These are phyloP conservation scores for Drosophila anomelani DNA, from an alignment of 2,888 invertebrate species.

Conservation along the genomic window DNA sequence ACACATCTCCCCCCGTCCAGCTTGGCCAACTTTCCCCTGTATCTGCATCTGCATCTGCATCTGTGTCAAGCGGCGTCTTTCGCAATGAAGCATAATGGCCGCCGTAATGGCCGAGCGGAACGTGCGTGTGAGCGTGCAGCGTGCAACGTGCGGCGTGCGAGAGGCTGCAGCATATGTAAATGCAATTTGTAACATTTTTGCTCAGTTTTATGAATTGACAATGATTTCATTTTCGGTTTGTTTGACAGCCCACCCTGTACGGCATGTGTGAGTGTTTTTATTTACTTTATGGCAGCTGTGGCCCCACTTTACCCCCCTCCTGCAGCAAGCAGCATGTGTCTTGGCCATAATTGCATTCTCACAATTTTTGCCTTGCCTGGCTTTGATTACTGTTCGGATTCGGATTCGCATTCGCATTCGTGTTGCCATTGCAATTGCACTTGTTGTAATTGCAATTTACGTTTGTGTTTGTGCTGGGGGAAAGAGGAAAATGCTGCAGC, in stretches of 20 bases:
- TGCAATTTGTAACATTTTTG: slow-evolving; percentile 76
- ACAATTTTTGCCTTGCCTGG: slow-evolving; percentile 52
- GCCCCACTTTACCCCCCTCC: neutral
- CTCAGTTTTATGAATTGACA: slow-evolving; percentile 77
- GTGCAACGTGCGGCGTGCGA: neutral
- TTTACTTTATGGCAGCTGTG: slow-evolving; percentile 49
- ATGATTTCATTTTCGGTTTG: slow-evolving; percentile 78
- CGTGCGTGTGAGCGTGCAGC: slow-evolving; percentile 22
- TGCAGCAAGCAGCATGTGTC: neutral
- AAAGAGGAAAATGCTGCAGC: slow-evolving; percentile 10
- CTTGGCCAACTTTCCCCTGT: slow-evolving; percentile 12
- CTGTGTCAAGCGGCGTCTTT: slow-evolving; percentile 63
- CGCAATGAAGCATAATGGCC: slow-evolving; percentile 75
- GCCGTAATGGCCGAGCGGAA: slow-evolving; percentile 56
- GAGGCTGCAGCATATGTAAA: slow-evolving; percentile 66
- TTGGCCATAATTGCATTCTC: slow-evolving; percentile 74
- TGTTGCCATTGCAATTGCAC: slow-evolving; percentile 56
- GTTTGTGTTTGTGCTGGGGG: slow-evolving; percentile 28
- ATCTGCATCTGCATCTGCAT: slow-evolving; percentile 40
- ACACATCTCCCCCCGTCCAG: neutral
- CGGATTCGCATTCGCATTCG: slow-evolving; percentile 19
- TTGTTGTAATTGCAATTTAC: slow-evolving; percentile 75
- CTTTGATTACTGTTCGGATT: slow-evolving; percentile 67
- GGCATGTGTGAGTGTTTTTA: slow-evolving; percentile 52
- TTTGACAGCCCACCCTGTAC: slow-evolving; percentile 59